These are phyloP conservation scores for Embidobia sp. DNA, from an alignment of 2,888 invertebrate genomes.

Conservation along the genomic window DNA sequence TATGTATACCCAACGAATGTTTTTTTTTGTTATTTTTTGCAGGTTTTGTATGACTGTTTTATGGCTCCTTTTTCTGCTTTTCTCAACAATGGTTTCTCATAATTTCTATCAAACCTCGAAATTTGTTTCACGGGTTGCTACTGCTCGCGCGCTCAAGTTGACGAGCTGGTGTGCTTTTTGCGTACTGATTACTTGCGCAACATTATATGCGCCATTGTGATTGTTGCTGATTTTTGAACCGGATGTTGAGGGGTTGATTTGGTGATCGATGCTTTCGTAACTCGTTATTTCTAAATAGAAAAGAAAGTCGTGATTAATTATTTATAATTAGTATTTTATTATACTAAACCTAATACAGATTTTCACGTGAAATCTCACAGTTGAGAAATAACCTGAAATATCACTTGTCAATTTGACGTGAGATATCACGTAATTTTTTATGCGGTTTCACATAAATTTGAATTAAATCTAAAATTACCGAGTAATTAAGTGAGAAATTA, in stretches of 20 bases:
- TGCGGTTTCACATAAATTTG: too few relatives aligned
- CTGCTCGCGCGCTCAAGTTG: constrained; percentile 68
- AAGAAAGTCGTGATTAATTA: constrained; percentile 1
- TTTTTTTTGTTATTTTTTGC: constrained; percentile 35
- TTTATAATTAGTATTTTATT: too few relatives aligned
- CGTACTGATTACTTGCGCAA: constrained; percentile 43
- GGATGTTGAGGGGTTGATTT: constrained; percentile 52
- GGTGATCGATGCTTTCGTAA: constrained; percentile 63
- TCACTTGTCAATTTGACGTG: too few relatives aligned
- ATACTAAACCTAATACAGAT: too few relatives aligned
- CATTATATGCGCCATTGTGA: constrained; percentile 48
- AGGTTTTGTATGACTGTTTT: constrained; percentile 22
- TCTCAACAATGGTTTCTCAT: background rate
- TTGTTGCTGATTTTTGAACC: constrained; percentile 43
- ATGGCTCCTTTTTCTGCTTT: constrained; percentile 1
- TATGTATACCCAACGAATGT: constrained; percentile 61
- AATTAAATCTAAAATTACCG: too few relatives aligned
- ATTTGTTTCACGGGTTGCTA: constrained; percentile 70
- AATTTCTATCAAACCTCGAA: constrained; percentile 41
- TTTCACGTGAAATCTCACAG: too few relatives aligned
- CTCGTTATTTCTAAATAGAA: constrained; percentile 55
- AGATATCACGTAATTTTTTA: too few relatives aligned
- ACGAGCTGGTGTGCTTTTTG: constrained; percentile 32
- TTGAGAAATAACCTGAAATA: too few relatives aligned
- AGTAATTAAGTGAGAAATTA: too few relatives aligned